Percentiles rank a stretch among this genome's conserved stretches.
These are phyloP conservation scores for Dasyprocta punctata DNA, from an alignment of 2,113 vertebrate species.

Conservation along the genomic window DNA sequence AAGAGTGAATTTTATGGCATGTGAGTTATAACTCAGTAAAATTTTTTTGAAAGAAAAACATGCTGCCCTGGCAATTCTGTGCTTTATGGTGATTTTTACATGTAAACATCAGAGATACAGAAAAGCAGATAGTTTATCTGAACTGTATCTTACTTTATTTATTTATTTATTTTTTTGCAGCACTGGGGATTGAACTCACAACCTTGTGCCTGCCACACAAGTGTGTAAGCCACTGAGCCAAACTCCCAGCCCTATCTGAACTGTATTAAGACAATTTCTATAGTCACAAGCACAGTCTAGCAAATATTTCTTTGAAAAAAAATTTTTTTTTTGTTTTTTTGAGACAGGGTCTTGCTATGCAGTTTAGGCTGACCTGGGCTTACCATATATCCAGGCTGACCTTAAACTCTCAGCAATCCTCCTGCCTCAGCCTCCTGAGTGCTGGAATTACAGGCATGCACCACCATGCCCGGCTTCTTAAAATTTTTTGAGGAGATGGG, in stretches of 20 bases:
- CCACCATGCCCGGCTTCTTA: background rate
- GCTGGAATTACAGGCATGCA: background rate
- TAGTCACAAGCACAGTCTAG: background rate
- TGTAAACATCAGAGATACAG: background rate
- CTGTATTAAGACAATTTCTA: background rate
- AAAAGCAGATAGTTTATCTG: background rate
- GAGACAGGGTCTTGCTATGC: background rate
- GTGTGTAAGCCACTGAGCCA: no score
- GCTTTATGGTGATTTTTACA: background rate
- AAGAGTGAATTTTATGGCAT: background rate
- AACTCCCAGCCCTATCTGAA: background rate
- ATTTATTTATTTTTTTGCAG: no score
- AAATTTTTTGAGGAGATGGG: background rate
- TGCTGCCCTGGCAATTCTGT: background rate
- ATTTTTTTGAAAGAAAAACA: background rate
- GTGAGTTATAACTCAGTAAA: background rate
- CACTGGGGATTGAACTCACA: no score
- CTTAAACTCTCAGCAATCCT: background rate
- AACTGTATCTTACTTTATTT: background rate
- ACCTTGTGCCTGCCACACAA: no score
- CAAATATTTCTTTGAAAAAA: background rate
- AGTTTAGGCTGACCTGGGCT: background rate
- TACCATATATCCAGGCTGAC: background rate
- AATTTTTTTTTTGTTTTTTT: background rate
- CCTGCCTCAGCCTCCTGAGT: background rate